phyloP scores from a whole-genome alignment of 2,797 vertebrate genomes.

The Microcaecilia unicolor region DNA sequence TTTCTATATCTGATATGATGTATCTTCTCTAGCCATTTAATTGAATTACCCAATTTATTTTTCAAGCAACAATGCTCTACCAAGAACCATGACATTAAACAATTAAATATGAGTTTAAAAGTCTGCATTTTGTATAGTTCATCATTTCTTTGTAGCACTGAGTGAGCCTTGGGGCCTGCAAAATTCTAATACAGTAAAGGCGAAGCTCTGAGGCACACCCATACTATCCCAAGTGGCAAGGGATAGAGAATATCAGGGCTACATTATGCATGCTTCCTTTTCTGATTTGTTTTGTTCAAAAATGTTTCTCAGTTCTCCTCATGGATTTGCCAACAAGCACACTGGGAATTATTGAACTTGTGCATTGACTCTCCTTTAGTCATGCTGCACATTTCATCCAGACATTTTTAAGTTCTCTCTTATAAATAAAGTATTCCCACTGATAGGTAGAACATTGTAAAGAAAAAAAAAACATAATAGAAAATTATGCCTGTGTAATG shows the following conservation, averaged over 20 bases:
- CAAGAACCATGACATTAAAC: conserved; percentile 89
- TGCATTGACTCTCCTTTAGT: background rate
- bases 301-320: conserved; percentile 1
- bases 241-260: background rate
- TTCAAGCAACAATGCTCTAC: conserved; percentile 96
- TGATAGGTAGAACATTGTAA: background rate
- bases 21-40: conserved; percentile 96
- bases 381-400: background rate
- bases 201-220: conserved; percentile 12
- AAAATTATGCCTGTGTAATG: background rate
- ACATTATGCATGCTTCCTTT: background rate
- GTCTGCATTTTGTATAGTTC: conserved; percentile 81
- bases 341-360: background rate
- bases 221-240: conserved; percentile 3
- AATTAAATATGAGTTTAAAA: conserved; percentile 96
- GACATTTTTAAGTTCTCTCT: background rate
- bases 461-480: rapidly evolving
- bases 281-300: background rate
- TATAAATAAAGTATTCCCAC: background rate
- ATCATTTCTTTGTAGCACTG: conserved; percentile 57
- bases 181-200: conserved; percentile 20
- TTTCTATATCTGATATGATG: conserved; percentile 97
- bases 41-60: conserved; percentile 99
- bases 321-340: background rate
- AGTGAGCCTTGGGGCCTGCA: conserved; percentile 26